Evolutionary conservation across 1,140 invertebrate genomes (phyloP).

Genomic region (Lordiphosa clarofinis): DNA sequence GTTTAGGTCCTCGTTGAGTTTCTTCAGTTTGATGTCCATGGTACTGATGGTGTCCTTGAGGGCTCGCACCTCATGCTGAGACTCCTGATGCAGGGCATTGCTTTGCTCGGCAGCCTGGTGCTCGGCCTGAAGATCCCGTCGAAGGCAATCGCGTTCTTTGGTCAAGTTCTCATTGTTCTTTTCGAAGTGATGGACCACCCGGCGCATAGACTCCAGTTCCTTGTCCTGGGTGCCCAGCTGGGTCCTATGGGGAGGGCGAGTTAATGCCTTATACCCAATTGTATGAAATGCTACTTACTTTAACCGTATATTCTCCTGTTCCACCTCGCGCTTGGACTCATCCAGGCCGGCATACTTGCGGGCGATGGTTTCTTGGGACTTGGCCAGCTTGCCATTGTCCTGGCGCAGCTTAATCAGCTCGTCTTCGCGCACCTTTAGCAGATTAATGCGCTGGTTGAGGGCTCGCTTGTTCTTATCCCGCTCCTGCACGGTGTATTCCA

Average conservation of each 20-base stretch:
- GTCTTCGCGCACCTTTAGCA: conserved; percentile 74
- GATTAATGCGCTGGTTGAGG: conserved; percentile 58
- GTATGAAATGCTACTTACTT: conserved; percentile 27
- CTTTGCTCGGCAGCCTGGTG: conserved; percentile 50
- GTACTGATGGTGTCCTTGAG: conserved; percentile 55
- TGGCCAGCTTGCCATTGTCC: conserved; percentile 69
- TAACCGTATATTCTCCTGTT: conserved; percentile 60
- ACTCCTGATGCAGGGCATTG: conserved; percentile 51
- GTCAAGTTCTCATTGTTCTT: conserved; percentile 68
- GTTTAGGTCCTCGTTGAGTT: conserved; percentile 50
- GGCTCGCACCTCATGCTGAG: conserved; percentile 66
- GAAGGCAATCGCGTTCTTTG: conserved; percentile 64
- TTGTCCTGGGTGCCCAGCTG: conserved; percentile 73
- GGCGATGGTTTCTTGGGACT: conserved; percentile 66
- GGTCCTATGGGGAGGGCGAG: conserved; percentile 28
- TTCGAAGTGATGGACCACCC: conserved; percentile 70
- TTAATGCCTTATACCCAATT: too few species aligned
- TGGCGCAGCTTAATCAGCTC: conserved; percentile 68
- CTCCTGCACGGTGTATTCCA: conserved; percentile 69
- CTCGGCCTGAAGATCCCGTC: conserved; percentile 52
- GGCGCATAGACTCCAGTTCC: conserved; percentile 73
- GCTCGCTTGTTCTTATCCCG: conserved; percentile 70
- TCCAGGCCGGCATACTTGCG: conserved; percentile 65
- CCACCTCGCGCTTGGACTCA: conserved; percentile 58
- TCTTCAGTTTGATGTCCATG: conserved; percentile 60